Evolutionary conservation across 2,113 vertebrate species (phyloP).

Genomic region (Cottus gobio): DNA sequence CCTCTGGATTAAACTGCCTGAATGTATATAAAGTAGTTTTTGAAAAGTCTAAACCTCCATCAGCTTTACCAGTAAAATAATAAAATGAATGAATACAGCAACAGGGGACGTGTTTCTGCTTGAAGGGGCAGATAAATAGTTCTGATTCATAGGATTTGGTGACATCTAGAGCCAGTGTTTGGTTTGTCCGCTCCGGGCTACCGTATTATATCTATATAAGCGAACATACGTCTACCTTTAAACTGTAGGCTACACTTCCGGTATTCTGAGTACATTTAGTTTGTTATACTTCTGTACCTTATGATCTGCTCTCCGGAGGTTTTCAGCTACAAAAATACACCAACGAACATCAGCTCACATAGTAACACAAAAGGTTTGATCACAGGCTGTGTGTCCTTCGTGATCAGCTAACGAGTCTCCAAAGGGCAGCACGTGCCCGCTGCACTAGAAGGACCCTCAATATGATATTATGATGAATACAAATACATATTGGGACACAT

Average conservation of each 20-base stretch:
- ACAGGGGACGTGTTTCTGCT: not conserved
- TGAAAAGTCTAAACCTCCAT: not conserved
- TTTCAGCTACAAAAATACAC: not conserved
- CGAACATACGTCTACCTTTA: not conserved
- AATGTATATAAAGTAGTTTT: not conserved
- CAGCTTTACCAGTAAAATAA: not conserved
- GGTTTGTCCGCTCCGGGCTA: too few relatives aligned
- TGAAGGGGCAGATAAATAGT: not conserved
- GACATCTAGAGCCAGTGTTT: not conserved
- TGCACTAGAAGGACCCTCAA: not conserved
- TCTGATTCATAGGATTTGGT: not conserved
- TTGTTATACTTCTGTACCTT: not conserved
- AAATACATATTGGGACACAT: not conserved
- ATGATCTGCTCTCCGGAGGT: not conserved
- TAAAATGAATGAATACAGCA: not conserved
- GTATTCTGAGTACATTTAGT: not conserved
- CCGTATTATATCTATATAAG: too few relatives aligned
- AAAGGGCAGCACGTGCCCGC: not conserved
- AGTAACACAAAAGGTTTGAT: too few relatives aligned
- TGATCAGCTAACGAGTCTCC: not conserved
- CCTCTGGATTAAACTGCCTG: not conserved
- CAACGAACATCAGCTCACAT: too few relatives aligned
- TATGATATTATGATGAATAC: not conserved
- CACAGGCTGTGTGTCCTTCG: too few relatives aligned
- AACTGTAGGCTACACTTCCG: not conserved